Evolutionary conservation across 2,113 vertebrate species (phyloP).

Genomic region (Percopsis transmontana): DNA sequence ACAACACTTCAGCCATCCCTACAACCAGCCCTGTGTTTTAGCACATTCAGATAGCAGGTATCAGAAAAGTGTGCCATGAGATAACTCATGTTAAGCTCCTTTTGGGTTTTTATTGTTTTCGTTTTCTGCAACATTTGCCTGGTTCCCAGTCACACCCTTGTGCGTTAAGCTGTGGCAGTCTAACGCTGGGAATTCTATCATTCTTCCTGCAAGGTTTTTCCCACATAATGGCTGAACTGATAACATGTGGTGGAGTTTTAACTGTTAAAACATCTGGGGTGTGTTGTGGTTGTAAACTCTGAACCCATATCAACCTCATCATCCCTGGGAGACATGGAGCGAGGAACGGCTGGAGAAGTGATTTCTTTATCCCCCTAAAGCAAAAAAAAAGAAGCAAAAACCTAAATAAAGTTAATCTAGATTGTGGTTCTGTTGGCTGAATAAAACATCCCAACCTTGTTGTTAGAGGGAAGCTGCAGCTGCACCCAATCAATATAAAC

Average conservation of each 20-base stretch:
- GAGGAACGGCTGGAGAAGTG: not conserved
- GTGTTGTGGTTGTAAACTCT: constrained; percentile 62
- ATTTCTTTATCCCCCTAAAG: not conserved
- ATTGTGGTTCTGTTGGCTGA: constrained; percentile 61
- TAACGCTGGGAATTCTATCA: constrained; percentile 66
- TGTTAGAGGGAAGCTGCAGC: constrained; percentile 49
- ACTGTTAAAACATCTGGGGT: constrained; percentile 66
- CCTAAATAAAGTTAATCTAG: constrained; percentile 57
- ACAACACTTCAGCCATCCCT: too few relatives aligned
- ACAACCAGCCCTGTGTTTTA: too few relatives aligned
- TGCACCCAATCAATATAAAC: constrained; percentile 47
- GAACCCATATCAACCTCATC: constrained; percentile 57
- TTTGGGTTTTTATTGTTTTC: constrained; percentile 51
- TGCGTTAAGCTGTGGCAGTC: constrained; percentile 58
- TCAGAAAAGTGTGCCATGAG: too few relatives aligned
- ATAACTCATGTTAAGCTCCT: too few relatives aligned
- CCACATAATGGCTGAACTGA: constrained; percentile 73
- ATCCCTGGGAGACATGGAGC: constrained; percentile 10
- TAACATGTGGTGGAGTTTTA: constrained; percentile 64
- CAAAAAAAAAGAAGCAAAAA: constrained; percentile 4
- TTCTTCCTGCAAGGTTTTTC: constrained; percentile 67
- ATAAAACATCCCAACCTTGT: constrained; percentile 53
- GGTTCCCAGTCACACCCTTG: constrained; percentile 54
- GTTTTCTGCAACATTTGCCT: constrained; percentile 32
- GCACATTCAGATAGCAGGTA: too few relatives aligned